Base-by-base conservation (phyloP, 1,140 invertebrate species). In the Diorhabda elongata region DNA sequence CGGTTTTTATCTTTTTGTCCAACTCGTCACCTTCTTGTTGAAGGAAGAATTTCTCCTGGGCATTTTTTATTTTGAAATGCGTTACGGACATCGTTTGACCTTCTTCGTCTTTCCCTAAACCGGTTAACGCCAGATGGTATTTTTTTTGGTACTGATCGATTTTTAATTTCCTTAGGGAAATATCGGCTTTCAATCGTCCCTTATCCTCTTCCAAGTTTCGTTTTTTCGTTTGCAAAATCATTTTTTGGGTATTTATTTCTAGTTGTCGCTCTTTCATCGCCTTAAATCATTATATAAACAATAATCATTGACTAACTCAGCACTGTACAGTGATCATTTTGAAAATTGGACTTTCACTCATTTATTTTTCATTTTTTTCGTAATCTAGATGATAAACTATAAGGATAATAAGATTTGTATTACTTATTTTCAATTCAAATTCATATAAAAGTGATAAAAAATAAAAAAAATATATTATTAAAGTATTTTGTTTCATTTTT, bases 21-120 rank as follows among this genome's bases (percentile, higher is more conserved):
- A 92, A 81, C 59, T 85, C 80, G 73, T 90, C 89, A n/a, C 91
- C 91, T 73, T 87, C 84, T 76, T 89, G 85, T 74, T 89, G 87
- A 26, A 92, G 75, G 71, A 89, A 82, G 57, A 85, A 86, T 58
- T 87, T 87, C 70, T 91, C 89, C 79, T 90, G 89, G 2, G 88
- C 88, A 67, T 83, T 85, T 82, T 90, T 88, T 52, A 91, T 86
- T 78, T 88, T 89, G 62, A 90, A 84, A 76, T 89, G 87, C 0
- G 89, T 85, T 2, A 88, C 84, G 4, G 86, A 87, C 4, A 88
- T 71, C 41, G 84, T 83, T 60, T 86, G 82, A 0, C 88, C 87
- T 8, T 84, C 82, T n/a, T 86, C 85, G 47, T 86, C 82, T 75
- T 86, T 88, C 2, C 86, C 86, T n/a, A 78, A 63, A 41, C 71